Percentiles rank a stretch among this genome's conserved stretches.
Conservation (phyloP, 1,140 invertebrate genomes). For the Delia radicum region DNA sequence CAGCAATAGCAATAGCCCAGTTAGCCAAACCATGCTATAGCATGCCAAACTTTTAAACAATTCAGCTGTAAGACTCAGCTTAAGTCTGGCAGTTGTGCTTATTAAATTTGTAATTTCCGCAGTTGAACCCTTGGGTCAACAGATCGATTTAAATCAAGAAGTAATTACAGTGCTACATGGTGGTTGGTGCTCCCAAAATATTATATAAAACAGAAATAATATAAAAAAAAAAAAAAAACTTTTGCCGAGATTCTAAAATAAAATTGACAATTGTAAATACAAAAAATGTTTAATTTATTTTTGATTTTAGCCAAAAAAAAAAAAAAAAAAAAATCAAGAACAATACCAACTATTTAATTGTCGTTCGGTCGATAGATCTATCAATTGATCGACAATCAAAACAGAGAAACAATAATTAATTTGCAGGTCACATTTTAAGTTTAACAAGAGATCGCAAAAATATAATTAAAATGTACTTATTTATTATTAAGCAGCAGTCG, state of each 20-base stretch:
- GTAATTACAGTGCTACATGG: slow-evolving; percentile 44
- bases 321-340: no score
- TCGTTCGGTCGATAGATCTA: no score
- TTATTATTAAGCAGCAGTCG: neutral
- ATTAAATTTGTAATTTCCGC: slow-evolving; percentile 56
- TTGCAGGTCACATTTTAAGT: no score
- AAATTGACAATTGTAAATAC: neutral
- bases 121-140: slow-evolving; percentile 55
- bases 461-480: slow-evolving; percentile 13
- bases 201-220: neutral
- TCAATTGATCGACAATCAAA: no score
- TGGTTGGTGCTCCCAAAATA: slow-evolving; percentile 23
- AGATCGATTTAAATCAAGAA: slow-evolving; percentile 55
- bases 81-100: slow-evolving; percentile 37
- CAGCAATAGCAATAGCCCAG: neutral
- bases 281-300: neutral
- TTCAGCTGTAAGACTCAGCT: neutral
- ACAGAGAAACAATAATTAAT: slow-evolving; percentile 6
- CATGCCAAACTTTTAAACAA: neutral
- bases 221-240: slow-evolving; percentile 9
- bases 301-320: neutral
- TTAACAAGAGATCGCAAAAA: neutral
- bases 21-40: neutral
- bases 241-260: neutral
- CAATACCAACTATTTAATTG: no score